phyloP scores from a whole-genome alignment of 2,888 invertebrate species.

The Scaptomyza tumidula region DNA sequence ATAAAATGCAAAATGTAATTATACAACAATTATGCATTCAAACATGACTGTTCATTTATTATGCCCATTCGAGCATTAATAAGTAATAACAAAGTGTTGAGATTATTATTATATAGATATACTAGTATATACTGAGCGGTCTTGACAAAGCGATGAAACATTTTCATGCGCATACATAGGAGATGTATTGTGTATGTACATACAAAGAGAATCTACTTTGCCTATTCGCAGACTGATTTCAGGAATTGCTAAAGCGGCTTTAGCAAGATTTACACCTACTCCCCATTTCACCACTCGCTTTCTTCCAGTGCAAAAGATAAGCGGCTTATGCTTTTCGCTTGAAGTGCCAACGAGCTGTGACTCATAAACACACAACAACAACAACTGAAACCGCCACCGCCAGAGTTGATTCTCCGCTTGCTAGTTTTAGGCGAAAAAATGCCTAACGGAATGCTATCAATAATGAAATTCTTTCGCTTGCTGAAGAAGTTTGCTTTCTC shows the following conservation, averaged over 20 bases:
- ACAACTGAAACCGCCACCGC: constrained; percentile 10
- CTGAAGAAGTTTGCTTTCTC: too few relatives aligned
- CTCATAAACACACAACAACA: constrained; percentile 25
- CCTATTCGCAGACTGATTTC: constrained; percentile 25
- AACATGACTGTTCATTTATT: constrained; percentile 2
- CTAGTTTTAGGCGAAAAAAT: constrained; percentile 1
- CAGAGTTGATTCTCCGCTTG: neutral
- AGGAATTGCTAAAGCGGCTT: constrained; percentile 38
- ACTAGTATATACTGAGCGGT: neutral
- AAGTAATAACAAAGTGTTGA: constrained; percentile 4
- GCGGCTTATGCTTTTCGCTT: constrained; percentile 52
- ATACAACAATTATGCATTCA: neutral
- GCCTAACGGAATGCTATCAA: constrained; percentile 7
- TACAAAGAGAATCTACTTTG: constrained; percentile 42
- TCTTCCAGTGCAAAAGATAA: constrained; percentile 18
- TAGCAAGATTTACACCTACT: neutral
- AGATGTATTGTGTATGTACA: neutral
- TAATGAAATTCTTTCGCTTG: constrained; percentile 8
- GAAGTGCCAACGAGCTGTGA: constrained; percentile 43
- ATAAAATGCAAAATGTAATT: neutral
- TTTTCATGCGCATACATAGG: constrained; percentile 18
- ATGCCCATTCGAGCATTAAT: constrained; percentile 4
- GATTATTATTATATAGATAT: neutral
- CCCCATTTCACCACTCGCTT: neutral
- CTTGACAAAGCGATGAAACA: constrained; percentile 13